phyloP scores from a whole-genome alignment of 2,113 vertebrate genomes.

The Hymenochirus boettgeri region DNA sequence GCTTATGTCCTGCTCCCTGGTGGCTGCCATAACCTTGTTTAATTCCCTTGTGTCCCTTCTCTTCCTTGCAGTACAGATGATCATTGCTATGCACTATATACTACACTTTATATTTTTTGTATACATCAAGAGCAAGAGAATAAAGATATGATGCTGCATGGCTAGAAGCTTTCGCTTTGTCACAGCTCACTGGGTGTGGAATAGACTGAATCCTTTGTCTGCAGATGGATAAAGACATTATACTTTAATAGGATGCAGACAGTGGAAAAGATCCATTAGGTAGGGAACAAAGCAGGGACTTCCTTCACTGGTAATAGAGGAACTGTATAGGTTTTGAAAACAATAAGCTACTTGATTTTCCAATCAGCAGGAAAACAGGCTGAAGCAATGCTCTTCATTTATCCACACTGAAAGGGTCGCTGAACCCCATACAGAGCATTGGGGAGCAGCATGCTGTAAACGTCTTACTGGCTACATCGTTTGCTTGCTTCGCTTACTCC shows the following conservation, averaged over 20 bases:
- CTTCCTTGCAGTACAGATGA: not conserved
- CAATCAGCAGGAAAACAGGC: slow-evolving; percentile 7
- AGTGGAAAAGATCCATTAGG: slow-evolving; percentile 18
- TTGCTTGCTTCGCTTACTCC: slow-evolving; percentile 20
- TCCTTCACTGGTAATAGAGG: slow-evolving; percentile 3
- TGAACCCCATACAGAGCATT: not conserved
- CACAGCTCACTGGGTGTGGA: not conserved
- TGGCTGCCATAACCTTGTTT: too few relatives aligned
- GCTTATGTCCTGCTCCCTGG: too few relatives aligned
- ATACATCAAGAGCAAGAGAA: not conserved
- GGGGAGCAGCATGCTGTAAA: slow-evolving; percentile 12
- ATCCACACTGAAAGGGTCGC: not conserved
- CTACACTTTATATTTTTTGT: not conserved
- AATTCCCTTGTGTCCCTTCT: not conserved
- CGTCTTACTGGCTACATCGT: slow-evolving; percentile 14
- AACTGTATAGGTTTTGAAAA: not conserved
- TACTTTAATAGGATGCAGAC: slow-evolving; percentile 4
- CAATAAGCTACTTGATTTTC: slow-evolving; percentile 18
- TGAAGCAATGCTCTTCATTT: not conserved
- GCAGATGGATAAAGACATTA: slow-evolving; percentile 13
- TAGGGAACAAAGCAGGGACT: slow-evolving; percentile 3
- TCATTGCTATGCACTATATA: not conserved
- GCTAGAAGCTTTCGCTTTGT: not conserved
- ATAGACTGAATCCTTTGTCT: slow-evolving; percentile 11
- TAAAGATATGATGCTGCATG: not conserved